phyloP scores from a whole-genome alignment of 2,113 vertebrate genomes.

The Psettodes erumei region DNA sequence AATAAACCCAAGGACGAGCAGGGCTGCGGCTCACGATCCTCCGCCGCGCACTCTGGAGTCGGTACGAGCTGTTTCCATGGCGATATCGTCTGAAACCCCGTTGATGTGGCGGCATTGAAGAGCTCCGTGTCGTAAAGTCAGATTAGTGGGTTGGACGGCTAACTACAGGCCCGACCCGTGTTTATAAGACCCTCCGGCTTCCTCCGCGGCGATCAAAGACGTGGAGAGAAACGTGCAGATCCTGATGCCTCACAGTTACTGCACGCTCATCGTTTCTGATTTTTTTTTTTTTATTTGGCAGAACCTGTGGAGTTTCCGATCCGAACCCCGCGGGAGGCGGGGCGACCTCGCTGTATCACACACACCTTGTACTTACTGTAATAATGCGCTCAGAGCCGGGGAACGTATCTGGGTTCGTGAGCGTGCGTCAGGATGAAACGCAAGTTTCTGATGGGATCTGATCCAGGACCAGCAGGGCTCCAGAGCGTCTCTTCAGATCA shows the following conservation, averaged over 20 bases:
- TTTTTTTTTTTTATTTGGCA: too few species aligned
- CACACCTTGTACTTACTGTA: too few species aligned
- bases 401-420: too few species aligned
- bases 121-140: not conserved
- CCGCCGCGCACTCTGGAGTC: slow-evolving; percentile 1
- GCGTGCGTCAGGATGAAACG: too few species aligned
- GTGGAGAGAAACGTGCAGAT: not conserved
- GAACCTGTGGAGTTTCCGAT: too few species aligned
- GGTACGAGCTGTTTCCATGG: slow-evolving; percentile 37
- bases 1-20: slow-evolving; percentile 10
- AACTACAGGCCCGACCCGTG: not conserved
- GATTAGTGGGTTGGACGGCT: slow-evolving; percentile 14
- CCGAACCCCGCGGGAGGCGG: too few species aligned
- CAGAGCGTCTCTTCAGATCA: slow-evolving; percentile 33
- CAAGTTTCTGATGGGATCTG: slow-evolving; percentile 30
- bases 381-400: not conserved
- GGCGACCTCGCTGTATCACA: too few species aligned
- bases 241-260: too few species aligned
- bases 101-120: slow-evolving; percentile 15
- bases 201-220: slow-evolving; percentile 10
- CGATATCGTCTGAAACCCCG: slow-evolving; percentile 18
- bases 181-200: too few species aligned
- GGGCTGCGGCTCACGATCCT: slow-evolving; percentile 16
- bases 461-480: slow-evolving; percentile 39
- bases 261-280: too few species aligned